Conservation (phyloP, 2,797 vertebrate species). For the Pempheris klunzingeri region DNA sequence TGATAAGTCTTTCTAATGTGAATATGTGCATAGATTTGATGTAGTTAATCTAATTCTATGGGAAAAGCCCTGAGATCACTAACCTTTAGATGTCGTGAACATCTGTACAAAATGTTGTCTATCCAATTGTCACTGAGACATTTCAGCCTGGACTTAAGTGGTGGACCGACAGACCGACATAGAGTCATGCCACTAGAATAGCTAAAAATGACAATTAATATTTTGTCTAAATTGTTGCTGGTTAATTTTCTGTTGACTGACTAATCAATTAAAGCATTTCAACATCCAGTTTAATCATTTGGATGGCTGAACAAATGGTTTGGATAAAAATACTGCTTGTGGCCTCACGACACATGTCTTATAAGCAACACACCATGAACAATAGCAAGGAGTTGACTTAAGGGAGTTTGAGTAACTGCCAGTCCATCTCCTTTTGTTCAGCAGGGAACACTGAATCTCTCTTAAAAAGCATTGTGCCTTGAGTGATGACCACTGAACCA, state of each 20-base stretch:
- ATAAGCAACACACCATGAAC: constrained; percentile 4
- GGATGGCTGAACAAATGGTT: background rate
- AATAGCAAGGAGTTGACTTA: constrained; percentile 17
- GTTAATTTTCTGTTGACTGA: background rate
- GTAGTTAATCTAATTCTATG: background rate
- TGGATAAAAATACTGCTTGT: background rate
- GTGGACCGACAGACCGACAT: background rate
- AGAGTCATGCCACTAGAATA: background rate
- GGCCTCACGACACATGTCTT: constrained; percentile 5
- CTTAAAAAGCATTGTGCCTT: constrained; percentile 27
- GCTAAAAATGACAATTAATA: background rate
- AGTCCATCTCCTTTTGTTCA: constrained; percentile 33
- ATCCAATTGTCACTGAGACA: background rate
- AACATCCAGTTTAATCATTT: background rate
- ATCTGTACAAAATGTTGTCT: background rate
- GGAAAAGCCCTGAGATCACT: background rate
- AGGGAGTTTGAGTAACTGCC: constrained; percentile 12
- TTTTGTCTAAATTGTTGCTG: background rate
- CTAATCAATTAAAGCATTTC: background rate
- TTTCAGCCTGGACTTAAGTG: background rate
- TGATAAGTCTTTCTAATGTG: background rate
- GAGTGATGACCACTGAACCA: constrained; percentile 55
- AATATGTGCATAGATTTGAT: background rate
- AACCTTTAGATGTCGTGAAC: background rate
- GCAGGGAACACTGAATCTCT: constrained; percentile 26